Evolutionary conservation across 2,888 invertebrate genomes (phyloP).

Genomic region (Amorpha juglandis): DNA sequence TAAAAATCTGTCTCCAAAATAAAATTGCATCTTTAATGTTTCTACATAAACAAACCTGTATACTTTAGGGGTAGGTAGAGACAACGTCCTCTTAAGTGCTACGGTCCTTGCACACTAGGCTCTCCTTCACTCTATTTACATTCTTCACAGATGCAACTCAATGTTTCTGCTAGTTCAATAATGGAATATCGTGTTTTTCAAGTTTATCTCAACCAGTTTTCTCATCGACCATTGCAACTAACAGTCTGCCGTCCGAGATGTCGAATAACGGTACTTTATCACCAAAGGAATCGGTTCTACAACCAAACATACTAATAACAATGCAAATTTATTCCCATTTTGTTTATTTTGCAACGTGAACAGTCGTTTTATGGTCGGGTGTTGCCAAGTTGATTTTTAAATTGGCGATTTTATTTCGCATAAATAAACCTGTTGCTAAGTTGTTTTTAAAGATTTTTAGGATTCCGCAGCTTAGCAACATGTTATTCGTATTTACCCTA

Average conservation of each 20-base stretch:
- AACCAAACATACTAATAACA: slow-evolving; percentile 20
- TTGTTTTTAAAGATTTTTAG: not conserved
- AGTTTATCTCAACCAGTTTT: not conserved
- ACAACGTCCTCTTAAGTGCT: too few relatives aligned
- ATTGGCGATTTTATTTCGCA: slow-evolving; percentile 3
- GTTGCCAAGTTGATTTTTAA: slow-evolving; percentile 10
- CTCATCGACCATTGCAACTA: slow-evolving; percentile 38
- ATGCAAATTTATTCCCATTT: slow-evolving; percentile 31
- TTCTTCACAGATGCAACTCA: too few relatives aligned
- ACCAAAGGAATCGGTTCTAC: slow-evolving; percentile 30
- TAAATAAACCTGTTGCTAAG: slow-evolving; percentile 3
- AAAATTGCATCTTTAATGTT: too few relatives aligned
- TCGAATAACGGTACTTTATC: slow-evolving; percentile 34
- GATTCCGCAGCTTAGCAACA: too few relatives aligned
- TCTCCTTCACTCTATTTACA: too few relatives aligned
- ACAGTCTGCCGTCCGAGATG: slow-evolving; percentile 31
- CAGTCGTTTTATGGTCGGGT: slow-evolving; percentile 1
- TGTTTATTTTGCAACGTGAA: slow-evolving; percentile 24
- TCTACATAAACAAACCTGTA: too few relatives aligned
- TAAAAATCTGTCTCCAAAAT: too few relatives aligned
- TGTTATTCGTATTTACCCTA: too few relatives aligned
- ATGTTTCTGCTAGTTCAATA: too few relatives aligned
- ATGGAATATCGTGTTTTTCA: too few relatives aligned
- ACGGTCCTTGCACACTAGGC: too few relatives aligned
- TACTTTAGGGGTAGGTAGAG: too few relatives aligned